phyloP scores from a whole-genome alignment of 2,797 vertebrate species.

The Borostomias antarcticus region DNA sequence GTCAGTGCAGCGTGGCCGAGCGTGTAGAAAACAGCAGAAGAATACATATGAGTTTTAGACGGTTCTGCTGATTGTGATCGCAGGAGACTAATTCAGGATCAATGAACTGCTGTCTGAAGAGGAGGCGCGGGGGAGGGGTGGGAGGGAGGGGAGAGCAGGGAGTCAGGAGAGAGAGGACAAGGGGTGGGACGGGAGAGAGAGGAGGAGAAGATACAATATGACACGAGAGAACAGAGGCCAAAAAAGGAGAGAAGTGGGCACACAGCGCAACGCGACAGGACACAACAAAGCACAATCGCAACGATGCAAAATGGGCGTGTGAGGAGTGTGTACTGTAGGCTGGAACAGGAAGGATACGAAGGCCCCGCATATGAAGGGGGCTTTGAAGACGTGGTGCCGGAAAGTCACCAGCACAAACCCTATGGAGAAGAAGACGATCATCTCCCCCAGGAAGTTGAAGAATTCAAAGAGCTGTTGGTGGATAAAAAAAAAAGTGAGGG shows the following conservation, averaged over 20 bases:
- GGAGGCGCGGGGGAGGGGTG: slow-evolving; percentile 3
- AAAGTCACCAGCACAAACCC: slow-evolving; percentile 84
- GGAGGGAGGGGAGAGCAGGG: slow-evolving; percentile 4
- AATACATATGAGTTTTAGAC: slow-evolving; percentile 5
- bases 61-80: slow-evolving; percentile 28
- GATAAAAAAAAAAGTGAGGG: slow-evolving; percentile 52
- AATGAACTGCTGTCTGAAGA: not conserved
- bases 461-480: slow-evolving; percentile 86
- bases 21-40: slow-evolving; percentile 28
- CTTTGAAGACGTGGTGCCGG: slow-evolving; percentile 83
- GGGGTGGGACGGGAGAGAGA: not conserved
- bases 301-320: slow-evolving; percentile 4
- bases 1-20: slow-evolving; percentile 38
- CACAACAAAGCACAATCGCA: not conserved
- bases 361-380: slow-evolving; percentile 82
- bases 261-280: not conserved
- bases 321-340: slow-evolving; percentile 28
- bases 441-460: slow-evolving; percentile 88
- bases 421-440: slow-evolving; percentile 89
- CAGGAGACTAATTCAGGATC: not conserved
- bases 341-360: slow-evolving; percentile 83
- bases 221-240: not conserved
- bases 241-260: not conserved
- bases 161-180: not conserved
- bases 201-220: not conserved